These are phyloP conservation scores for Drosophila neocordata DNA, from an alignment of 1,140 invertebrate genomes.

Conservation along the genomic window DNA sequence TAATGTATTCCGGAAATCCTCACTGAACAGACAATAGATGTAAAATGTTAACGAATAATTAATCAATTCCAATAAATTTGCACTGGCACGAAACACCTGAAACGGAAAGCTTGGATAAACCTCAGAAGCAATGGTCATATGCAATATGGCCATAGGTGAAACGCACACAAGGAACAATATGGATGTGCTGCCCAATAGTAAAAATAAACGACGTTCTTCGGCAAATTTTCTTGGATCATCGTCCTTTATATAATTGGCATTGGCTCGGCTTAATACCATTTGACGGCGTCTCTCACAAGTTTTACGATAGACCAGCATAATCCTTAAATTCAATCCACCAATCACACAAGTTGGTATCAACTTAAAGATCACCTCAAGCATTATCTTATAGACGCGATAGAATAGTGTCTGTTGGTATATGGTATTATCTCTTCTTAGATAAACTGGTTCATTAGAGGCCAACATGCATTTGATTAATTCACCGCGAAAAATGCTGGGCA, in stretches of 20 bases:
- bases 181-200: constrained; percentile 88
- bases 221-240: constrained; percentile 87
- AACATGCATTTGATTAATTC: constrained; percentile 85
- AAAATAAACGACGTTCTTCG: constrained; percentile 88
- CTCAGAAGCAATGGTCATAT: constrained; percentile 87
- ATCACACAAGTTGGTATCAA: constrained; percentile 87
- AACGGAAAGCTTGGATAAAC: constrained; percentile 86
- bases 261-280: constrained; percentile 85
- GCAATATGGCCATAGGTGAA: constrained; percentile 90
- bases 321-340: constrained; percentile 87
- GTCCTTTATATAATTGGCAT: constrained; percentile 75
- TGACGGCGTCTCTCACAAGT: constrained; percentile 87
- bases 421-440: constrained; percentile 85
- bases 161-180: constrained; percentile 90
- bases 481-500: constrained; percentile 86
- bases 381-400: constrained; percentile 86
- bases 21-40: constrained; percentile 90
- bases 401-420: constrained; percentile 84
- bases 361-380: constrained; percentile 87
- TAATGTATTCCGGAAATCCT: constrained; percentile 89
- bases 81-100: constrained; percentile 89
- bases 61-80: constrained; percentile 89
- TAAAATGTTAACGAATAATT: constrained; percentile 92
- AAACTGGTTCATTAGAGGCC: constrained; percentile 84
- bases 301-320: constrained; percentile 87